phyloP scores from a whole-genome alignment of 2,888 invertebrate genomes.

The Corbicula japonica region DNA sequence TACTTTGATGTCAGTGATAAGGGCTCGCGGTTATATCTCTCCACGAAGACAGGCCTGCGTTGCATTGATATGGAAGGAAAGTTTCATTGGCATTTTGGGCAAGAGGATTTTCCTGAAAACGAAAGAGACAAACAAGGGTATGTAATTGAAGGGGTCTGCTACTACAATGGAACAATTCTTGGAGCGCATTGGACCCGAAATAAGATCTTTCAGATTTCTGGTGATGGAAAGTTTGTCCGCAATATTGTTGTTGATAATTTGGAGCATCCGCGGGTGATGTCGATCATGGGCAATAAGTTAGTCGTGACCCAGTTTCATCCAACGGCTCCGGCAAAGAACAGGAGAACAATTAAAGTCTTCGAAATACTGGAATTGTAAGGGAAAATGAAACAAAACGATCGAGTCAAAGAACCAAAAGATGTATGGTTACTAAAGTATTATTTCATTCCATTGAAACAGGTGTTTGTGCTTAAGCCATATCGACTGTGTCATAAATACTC shows the following conservation, averaged over 20 bases:
- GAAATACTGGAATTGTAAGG: no score
- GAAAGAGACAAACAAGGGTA: conserved; percentile 7
- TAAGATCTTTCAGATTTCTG: conserved; percentile 36
- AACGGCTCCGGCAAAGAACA: conserved; percentile 5
- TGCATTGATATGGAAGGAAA: conserved; percentile 27
- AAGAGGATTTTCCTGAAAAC: conserved; percentile 19
- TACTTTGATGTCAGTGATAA: conserved; percentile 52
- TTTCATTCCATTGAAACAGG: no score
- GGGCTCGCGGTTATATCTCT: conserved; percentile 25
- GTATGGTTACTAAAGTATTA: no score
- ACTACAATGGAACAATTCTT: conserved; percentile 15
- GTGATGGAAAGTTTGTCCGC: conserved; percentile 29
- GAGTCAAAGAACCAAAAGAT: no score
- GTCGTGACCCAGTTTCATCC: conserved; percentile 52
- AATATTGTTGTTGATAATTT: conserved; percentile 24
- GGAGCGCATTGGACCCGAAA: conserved; percentile 44
- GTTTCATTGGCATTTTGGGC: conserved; percentile 30
- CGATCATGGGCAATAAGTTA: conserved; percentile 14
- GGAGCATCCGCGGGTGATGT: conserved; percentile 42
- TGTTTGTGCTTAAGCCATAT: no score
- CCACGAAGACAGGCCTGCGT: conserved; percentile 19
- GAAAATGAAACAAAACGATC: no score
- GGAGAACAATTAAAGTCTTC: conserved; percentile 41
- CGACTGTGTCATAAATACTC: no score
- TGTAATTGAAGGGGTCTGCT: conserved; percentile 43